phyloP scores from a whole-genome alignment of 2,888 invertebrate species.

The Drosophila kambysellisi region DNA sequence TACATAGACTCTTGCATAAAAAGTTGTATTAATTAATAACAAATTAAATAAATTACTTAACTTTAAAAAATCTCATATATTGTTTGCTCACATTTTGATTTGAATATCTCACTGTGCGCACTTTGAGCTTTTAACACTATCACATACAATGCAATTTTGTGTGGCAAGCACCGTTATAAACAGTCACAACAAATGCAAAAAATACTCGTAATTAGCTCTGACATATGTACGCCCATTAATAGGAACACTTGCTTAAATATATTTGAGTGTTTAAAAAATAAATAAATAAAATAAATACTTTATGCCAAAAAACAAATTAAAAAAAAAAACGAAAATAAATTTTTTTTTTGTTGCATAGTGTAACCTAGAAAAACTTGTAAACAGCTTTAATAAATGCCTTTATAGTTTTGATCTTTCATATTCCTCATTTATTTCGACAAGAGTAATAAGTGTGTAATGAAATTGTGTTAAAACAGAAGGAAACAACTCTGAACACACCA shows the following conservation, averaged over 20 bases:
- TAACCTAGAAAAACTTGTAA: neutral
- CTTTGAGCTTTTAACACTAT: neutral
- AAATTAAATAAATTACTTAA: neutral
- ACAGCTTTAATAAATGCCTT: neutral
- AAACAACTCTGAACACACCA: neutral
- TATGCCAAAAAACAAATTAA: too few relatives aligned
- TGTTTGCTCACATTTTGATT: neutral
- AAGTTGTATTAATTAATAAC: neutral
- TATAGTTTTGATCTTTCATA: neutral
- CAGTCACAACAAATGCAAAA: neutral
- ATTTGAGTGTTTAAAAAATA: too few relatives aligned
- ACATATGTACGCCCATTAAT: neutral
- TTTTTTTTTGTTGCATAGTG: neutral
- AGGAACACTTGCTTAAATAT: neutral
- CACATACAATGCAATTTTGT: neutral
- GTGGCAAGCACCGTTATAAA: neutral
- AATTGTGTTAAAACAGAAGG: neutral
- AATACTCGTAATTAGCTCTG: neutral
- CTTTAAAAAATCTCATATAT: neutral
- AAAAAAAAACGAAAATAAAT: rapidly evolving
- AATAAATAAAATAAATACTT: too few relatives aligned
- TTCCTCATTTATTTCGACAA: neutral
- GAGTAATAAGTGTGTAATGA: neutral
- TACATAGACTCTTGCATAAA: neutral
- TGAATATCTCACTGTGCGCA: neutral